Evolutionary conservation across 2,113 vertebrate species (phyloP), one percentile per base, ranked within the genome.

Genomic region (Vicugna pacos): DNA sequence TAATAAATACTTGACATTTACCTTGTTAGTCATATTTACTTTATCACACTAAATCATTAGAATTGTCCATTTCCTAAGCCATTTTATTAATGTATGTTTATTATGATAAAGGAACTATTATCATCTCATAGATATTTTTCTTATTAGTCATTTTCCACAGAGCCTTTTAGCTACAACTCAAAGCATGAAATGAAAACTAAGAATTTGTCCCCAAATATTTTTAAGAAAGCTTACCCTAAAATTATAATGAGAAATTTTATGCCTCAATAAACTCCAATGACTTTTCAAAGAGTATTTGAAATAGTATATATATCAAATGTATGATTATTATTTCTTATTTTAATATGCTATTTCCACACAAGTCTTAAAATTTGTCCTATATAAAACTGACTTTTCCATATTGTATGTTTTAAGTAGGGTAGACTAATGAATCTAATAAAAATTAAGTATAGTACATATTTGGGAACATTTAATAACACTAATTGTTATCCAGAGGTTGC

Each of bases 61-160:
- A 72, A 50, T 84, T 84, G 19, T 76, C 6, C 28, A 85, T 85
- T 85, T 77, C 42, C 28, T 89, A 85, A 46, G 16, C 15, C 35
- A 56, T 93, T 82, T 62, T 56, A 58, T 64, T 64, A 89, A 89
- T 14, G 32, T n/a, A 77, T 56, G 38, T 11, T 80, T 83, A 26
- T 83, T 82, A 38, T 76, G 22, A 58, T 48, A 69, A 88, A 87
- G 32, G 30, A 85, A 94, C 32, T 90, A 75, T 91, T 88, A 67
- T 56, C 10, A 92, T 50, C 20, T 80, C 48, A 84, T 56, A 65
- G 10, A 52, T 60, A 69, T 62, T 82, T 86, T 81, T 82, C n/a
- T 46, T 80, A 70, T 64, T 88, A 91, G 30, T 50, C 52, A 82
- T 75, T 95, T 89, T 77, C 7, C 65, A 58, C 56, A 28, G 6